These are phyloP conservation scores for Ptychoptera albimana DNA, from an alignment of 2,888 invertebrate species.

Conservation along the genomic window DNA sequence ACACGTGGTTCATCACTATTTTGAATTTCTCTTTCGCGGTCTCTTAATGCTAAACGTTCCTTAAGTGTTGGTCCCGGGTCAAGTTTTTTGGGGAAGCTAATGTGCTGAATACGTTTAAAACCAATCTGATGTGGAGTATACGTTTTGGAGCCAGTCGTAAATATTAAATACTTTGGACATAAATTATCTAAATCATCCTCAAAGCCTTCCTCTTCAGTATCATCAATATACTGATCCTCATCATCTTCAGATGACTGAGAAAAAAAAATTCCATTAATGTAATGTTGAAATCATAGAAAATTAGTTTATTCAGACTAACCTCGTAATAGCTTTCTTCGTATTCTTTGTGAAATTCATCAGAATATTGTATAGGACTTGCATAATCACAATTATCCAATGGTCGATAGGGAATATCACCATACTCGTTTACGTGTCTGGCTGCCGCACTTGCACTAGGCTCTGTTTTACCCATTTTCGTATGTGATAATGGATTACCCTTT, in stretches of 20 bases:
- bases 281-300: background rate
- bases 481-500: constrained; percentile 22
- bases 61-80: constrained; percentile 51
- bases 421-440: background rate
- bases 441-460: constrained; percentile 5
- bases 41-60: constrained; percentile 45
- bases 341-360: constrained; percentile 38
- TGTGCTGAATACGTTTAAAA: constrained; percentile 54
- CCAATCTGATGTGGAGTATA: constrained; percentile 77
- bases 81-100: constrained; percentile 48
- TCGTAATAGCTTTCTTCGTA: constrained; percentile 11
- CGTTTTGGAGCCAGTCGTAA: constrained; percentile 67
- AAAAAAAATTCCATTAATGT: background rate
- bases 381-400: constrained; percentile 31
- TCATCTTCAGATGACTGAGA: background rate
- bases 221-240: constrained; percentile 1
- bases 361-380: constrained; percentile 42
- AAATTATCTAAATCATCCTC: constrained; percentile 46
- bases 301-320: background rate
- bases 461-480: constrained; percentile 17
- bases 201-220: background rate
- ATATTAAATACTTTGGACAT: constrained; percentile 45
- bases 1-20: constrained; percentile 28
- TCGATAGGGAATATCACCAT: constrained; percentile 1
- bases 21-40: constrained; percentile 33